These are phyloP conservation scores for Athalia circularis DNA, from an alignment of 2,888 invertebrate genomes.

Conservation along the genomic window DNA sequence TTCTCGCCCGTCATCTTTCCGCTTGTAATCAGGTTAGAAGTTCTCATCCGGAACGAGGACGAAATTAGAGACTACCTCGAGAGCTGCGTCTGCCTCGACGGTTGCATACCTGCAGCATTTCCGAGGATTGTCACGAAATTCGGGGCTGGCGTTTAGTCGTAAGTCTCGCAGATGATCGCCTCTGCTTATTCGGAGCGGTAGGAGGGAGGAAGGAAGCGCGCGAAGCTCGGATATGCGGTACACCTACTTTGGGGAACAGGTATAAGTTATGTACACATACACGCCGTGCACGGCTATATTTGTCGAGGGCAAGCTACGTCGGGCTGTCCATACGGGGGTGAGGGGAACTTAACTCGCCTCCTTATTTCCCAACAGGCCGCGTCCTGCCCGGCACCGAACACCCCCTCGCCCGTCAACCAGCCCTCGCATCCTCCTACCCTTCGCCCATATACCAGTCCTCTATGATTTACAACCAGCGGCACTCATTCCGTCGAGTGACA, in stretches of 20 bases:
- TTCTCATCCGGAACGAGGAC: too few species aligned
- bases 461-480: slow-evolving; percentile 69
- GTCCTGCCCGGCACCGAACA: slow-evolving; percentile 58
- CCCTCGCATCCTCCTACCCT: slow-evolving; percentile 50
- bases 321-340: slow-evolving; percentile 50
- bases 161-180: too few species aligned
- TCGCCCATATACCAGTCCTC: slow-evolving; percentile 49
- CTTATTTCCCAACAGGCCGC: slow-evolving; percentile 73
- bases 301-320: slow-evolving; percentile 63
- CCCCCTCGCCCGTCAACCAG: slow-evolving; percentile 53
- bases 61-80: too few species aligned
- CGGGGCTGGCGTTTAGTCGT: too few species aligned
- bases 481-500: slow-evolving; percentile 57
- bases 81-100: too few species aligned
- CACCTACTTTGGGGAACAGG: slow-evolving; percentile 45
- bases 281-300: slow-evolving; percentile 64
- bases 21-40: too few species aligned
- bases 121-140: too few species aligned
- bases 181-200: too few species aligned
- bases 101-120: too few species aligned
- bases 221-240: neutral
- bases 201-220: neutral
- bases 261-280: slow-evolving; percentile 37
- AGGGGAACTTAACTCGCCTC: slow-evolving; percentile 68
- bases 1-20: too few species aligned